These are phyloP conservation scores for Harpagifer antarcticus DNA, from an alignment of 2,797 vertebrate genomes.

Conservation along the genomic window DNA sequence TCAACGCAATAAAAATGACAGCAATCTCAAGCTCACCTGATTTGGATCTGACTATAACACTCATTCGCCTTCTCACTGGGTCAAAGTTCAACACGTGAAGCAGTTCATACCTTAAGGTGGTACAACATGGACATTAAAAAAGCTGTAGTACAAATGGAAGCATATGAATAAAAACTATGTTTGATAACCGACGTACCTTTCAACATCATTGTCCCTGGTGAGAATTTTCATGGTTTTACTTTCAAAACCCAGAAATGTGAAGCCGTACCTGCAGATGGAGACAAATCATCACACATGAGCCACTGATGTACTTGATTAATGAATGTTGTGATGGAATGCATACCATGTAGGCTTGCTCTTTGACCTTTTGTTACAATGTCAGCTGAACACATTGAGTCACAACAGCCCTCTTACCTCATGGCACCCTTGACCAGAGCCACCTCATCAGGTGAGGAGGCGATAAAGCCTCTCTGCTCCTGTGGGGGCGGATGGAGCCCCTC, in stretches of 20 bases:
- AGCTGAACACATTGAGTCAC: neutral
- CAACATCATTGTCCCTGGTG: conserved; percentile 91
- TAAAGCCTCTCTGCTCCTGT: conserved; percentile 83
- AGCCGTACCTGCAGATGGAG: conserved; percentile 90
- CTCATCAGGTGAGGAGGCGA: conserved; percentile 97
- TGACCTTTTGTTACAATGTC: neutral
- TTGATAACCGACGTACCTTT: conserved; percentile 87
- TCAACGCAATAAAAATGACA: conserved; percentile 4
- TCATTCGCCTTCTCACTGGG: conserved; percentile 95
- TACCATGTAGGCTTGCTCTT: neutral
- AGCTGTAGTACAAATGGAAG: neutral
- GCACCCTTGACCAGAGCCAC: conserved; percentile 95
- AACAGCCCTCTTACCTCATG: conserved; percentile 87
- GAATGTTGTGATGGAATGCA: neutral
- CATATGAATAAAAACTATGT: neutral
- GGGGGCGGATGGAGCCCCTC: conserved; percentile 8
- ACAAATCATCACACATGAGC: conserved; percentile 51
- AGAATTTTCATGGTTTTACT: conserved; percentile 91
- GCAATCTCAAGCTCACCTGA: conserved; percentile 81
- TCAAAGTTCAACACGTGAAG: conserved; percentile 97
- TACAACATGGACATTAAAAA: neutral
- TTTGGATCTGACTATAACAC: conserved; percentile 91
- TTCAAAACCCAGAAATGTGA: conserved; percentile 93
- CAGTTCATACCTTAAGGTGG: conserved; percentile 88
- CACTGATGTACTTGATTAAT: neutral